phyloP scores from a whole-genome alignment of 2,797 vertebrate species.

The Nannoperca obscura region DNA sequence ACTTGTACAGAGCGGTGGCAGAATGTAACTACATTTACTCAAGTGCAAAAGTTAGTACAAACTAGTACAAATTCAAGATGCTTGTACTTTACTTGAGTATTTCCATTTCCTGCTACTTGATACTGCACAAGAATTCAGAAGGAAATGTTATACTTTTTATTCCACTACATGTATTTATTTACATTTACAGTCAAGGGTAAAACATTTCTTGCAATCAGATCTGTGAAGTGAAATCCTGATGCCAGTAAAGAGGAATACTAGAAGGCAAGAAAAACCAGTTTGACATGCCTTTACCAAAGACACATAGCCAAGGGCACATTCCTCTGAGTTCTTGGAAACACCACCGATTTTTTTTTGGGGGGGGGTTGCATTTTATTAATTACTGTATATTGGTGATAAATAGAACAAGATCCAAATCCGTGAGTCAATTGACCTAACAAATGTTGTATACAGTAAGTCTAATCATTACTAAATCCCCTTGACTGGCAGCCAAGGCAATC shows the following conservation, averaged over 20 bases:
- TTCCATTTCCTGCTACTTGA: background rate
- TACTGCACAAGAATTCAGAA: no score
- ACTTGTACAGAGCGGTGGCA: background rate
- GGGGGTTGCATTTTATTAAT: background rate
- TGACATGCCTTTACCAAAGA: conserved; percentile 23
- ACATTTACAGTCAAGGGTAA: background rate
- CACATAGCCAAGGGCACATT: conserved; percentile 33
- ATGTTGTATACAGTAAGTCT: conserved; percentile 41
- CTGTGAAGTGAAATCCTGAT: conserved; percentile 8
- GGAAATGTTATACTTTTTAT: background rate
- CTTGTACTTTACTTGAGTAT: background rate
- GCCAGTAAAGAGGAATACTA: conserved; percentile 9
- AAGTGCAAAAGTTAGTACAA: no score
- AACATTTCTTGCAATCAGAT: background rate
- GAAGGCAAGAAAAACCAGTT: conserved; percentile 73
- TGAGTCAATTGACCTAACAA: conserved; percentile 34
- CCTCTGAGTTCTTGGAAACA: conserved; percentile 7
- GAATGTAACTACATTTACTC: background rate
- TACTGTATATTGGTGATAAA: background rate
- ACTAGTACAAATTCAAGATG: background rate
- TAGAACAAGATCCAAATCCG: conserved; percentile 2
- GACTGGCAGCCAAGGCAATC: conserved; percentile 34
- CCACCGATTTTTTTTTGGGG: conserved; percentile 15
- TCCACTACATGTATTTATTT: background rate
- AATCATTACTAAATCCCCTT: conserved; percentile 51